Percentiles rank a stretch among this genome's conserved stretches.
Conservation (phyloP, 2,888 invertebrate species). For the Trypoxylon attenuatum region DNA sequence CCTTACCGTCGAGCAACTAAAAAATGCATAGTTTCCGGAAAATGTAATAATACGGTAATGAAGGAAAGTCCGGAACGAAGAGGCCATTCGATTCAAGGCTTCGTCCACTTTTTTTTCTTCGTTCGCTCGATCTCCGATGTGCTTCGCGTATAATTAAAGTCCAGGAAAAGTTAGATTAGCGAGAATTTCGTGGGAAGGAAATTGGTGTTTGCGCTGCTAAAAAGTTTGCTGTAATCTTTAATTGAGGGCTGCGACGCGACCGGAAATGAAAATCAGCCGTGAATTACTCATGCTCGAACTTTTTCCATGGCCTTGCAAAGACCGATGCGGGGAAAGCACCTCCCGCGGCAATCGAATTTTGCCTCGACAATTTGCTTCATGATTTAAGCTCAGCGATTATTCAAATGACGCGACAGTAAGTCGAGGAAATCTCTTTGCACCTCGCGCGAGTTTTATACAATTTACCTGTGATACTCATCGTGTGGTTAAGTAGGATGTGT, state of each 20-base stretch:
- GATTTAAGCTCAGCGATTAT: too few species aligned
- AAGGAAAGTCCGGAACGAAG: too few species aligned
- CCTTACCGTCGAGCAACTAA: too few species aligned
- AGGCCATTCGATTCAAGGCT: too few species aligned
- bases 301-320: slow-evolving; percentile 8
- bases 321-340: background rate
- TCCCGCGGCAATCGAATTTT: background rate
- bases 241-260: slow-evolving; percentile 39
- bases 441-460: too few species aligned
- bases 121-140: slow-evolving; percentile 18
- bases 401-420: too few species aligned
- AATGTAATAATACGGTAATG: too few species aligned
- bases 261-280: slow-evolving; percentile 47
- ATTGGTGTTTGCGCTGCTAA: slow-evolving; percentile 39
- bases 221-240: slow-evolving; percentile 52
- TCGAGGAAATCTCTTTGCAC: too few species aligned
- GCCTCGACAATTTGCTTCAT: background rate
- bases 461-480: too few species aligned
- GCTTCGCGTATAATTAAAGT: slow-evolving; percentile 63
- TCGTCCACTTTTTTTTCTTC: too few species aligned
- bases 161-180: slow-evolving; percentile 65
- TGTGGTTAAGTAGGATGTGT: too few species aligned
- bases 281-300: background rate
- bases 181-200: slow-evolving; percentile 53
- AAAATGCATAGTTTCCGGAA: too few species aligned